Evolutionary conservation across 2,113 vertebrate species (phyloP).

Genomic region (Oncorhynchus mykiss): DNA sequence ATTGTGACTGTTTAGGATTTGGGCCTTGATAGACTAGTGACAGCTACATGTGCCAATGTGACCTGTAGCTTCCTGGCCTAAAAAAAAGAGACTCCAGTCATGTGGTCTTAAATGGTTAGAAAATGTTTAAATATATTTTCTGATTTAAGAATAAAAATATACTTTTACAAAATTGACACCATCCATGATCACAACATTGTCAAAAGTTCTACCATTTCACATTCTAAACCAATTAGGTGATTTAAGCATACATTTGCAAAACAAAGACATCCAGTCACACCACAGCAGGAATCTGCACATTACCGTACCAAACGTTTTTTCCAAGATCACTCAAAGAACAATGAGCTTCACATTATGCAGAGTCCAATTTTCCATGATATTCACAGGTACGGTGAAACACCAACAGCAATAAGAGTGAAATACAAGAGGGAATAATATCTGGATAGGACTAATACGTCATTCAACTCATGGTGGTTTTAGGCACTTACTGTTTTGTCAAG

Average conservation of each 20-base stretch:
- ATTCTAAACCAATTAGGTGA: background rate
- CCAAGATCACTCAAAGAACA: background rate
- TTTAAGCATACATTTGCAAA: background rate
- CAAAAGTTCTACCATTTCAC: background rate
- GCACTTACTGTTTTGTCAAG: slow-evolving; percentile 43
- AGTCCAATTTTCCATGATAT: background rate
- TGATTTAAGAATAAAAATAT: slow-evolving; percentile 22
- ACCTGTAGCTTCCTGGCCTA: background rate
- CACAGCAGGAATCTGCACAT: slow-evolving; percentile 1
- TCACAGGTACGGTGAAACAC: slow-evolving; percentile 9
- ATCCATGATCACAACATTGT: slow-evolving; percentile 11
- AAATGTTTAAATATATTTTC: slow-evolving; percentile 46
- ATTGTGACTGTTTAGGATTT: no score
- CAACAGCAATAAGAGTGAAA: slow-evolving; percentile 35
- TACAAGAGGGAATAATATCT: slow-evolving; percentile 14
- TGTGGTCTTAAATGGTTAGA: slow-evolving; percentile 30
- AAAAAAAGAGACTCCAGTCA: background rate
- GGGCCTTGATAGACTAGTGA: no score
- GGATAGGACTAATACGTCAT: slow-evolving; percentile 5
- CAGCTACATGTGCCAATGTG: background rate
- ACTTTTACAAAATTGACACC: slow-evolving; percentile 47
- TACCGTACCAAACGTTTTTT: background rate
- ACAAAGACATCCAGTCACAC: slow-evolving; percentile 10
- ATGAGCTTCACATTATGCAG: slow-evolving; percentile 1
- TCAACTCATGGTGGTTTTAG: slow-evolving; percentile 38